Evolutionary conservation across 2,888 invertebrate species (phyloP).

Genomic region (Caenorhabditis sp.): DNA sequence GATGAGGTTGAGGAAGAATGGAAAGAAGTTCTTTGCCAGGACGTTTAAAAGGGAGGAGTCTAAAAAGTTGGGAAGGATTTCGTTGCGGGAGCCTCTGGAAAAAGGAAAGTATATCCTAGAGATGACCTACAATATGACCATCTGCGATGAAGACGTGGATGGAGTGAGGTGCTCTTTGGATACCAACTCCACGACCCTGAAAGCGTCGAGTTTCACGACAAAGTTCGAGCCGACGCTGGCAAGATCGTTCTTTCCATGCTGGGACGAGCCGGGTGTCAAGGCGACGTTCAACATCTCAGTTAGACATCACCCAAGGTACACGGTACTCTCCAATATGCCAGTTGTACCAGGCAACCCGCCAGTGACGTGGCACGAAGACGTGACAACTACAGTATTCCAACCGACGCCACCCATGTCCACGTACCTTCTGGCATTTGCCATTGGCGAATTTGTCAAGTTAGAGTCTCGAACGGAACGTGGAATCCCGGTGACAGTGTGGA

Average conservation of each 20-base stretch:
- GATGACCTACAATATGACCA: constrained; percentile 66
- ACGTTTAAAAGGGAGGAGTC: constrained; percentile 77
- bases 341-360: too few species aligned
- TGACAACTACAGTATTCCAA: constrained; percentile 75
- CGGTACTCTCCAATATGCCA: constrained; percentile 70
- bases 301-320: constrained; percentile 64
- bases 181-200: constrained; percentile 34
- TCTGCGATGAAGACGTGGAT: constrained; percentile 65
- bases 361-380: constrained; percentile 12
- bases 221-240: constrained; percentile 82
- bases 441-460: constrained; percentile 78
- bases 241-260: constrained; percentile 79
- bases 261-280: constrained; percentile 81
- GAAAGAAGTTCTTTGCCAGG: constrained; percentile 65
- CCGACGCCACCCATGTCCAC: constrained; percentile 84
- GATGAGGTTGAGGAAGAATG: constrained; percentile 71
- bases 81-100: constrained; percentile 67
- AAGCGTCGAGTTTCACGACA: constrained; percentile 76
- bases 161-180: constrained; percentile 70
- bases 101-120: constrained; percentile 71
- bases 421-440: constrained; percentile 83
- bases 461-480: constrained; percentile 77
- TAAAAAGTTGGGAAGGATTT: constrained; percentile 75
- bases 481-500: constrained; percentile 79
- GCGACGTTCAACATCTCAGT: constrained; percentile 80